phyloP scores from a whole-genome alignment of 2,888 invertebrate genomes.

The Tillus elongatus region DNA sequence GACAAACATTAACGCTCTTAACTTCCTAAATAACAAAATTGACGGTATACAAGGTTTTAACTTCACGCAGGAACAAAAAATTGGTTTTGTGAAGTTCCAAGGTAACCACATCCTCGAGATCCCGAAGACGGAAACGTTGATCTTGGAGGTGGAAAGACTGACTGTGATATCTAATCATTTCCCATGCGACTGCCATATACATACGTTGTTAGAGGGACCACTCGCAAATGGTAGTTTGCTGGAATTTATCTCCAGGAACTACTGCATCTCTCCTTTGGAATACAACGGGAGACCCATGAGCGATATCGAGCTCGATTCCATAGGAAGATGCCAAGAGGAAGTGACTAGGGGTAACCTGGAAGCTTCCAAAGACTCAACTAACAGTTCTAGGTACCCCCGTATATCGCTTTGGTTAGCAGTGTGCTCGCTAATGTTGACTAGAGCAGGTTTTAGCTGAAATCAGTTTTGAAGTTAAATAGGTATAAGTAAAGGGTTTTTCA shows the following conservation, averaged over 20 bases:
- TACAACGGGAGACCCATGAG: constrained; percentile 70
- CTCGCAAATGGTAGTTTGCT: constrained; percentile 57
- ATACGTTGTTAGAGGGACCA: constrained; percentile 66
- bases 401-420: no score
- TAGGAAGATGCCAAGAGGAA: constrained; percentile 61
- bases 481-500: no score
- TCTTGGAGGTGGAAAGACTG: constrained; percentile 62
- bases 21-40: constrained; percentile 77
- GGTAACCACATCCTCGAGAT: constrained; percentile 78
- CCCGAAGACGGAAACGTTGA: constrained; percentile 57
- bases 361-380: constrained; percentile 38
- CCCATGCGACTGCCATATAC: constrained; percentile 79
- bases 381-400: no score
- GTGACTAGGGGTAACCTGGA: constrained; percentile 57
- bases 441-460: no score
- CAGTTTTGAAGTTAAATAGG: no score
- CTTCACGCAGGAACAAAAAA: constrained; percentile 59
- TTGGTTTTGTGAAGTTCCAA: constrained; percentile 62
- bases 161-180: constrained; percentile 72
- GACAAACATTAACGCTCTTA: constrained; percentile 59
- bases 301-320: constrained; percentile 54
- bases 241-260: constrained; percentile 66
- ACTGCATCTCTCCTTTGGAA: constrained; percentile 77
- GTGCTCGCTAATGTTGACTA: no score
- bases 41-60: constrained; percentile 70